A percentile compares a stretch with the other conserved stretches of the same genome.
These are phyloP conservation scores for Pseudorhiza aurosa DNA, from an alignment of 30 jellyfish, hydroid and myxozoan species.

Conservation along the genomic window DNA sequence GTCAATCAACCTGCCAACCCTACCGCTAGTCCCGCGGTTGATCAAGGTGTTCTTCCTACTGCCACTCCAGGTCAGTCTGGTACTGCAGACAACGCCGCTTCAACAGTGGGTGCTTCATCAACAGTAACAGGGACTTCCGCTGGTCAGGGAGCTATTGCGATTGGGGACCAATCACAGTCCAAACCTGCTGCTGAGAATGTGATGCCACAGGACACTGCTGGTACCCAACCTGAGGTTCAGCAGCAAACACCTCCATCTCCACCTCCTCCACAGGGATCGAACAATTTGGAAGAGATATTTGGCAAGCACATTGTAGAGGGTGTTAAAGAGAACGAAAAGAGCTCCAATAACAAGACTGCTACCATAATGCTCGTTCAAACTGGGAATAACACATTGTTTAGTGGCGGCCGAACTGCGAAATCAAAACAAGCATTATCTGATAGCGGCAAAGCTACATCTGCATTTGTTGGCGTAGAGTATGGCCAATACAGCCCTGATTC, in stretches of 20 bases:
- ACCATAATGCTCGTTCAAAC: conserved; percentile 60
- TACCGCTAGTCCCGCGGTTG: no score
- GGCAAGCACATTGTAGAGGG: conserved; percentile 66
- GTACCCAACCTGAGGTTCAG: no score
- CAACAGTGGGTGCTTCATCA: conserved; percentile 23
- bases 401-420: background rate
- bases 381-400: conserved; percentile 38
- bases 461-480: background rate
- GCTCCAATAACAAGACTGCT: background rate
- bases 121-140: conserved; percentile 5
- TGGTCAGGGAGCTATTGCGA: conserved; percentile 13
- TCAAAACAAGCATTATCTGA: background rate
- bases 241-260: background rate
- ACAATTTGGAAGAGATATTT: conserved; percentile 10
- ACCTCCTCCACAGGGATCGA: background rate
- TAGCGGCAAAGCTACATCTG: background rate
- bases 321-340: background rate
- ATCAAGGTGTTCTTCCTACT: no score
- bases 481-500: background rate
- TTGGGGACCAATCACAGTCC: background rate
- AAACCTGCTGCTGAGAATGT: no score
- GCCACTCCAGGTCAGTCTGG: no score
- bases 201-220: no score
- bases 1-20: no score
- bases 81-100: no score